phyloP scores from a whole-genome alignment of 2,888 invertebrate genomes.

The Choreutis nemorana region DNA sequence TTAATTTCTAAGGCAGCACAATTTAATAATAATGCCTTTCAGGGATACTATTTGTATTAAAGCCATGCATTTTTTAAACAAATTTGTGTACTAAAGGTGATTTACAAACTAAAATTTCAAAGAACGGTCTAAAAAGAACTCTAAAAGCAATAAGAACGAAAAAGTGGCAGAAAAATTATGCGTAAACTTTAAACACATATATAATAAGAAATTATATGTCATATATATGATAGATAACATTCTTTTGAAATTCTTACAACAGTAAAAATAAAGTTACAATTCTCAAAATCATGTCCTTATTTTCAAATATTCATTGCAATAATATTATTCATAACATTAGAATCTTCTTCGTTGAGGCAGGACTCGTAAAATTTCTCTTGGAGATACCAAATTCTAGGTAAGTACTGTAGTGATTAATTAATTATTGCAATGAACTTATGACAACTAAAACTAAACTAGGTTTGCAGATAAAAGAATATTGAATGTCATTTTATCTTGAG shows the following conservation, averaged over 20 bases:
- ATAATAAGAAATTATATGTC: conserved; percentile 21
- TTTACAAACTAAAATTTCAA: conserved; percentile 12
- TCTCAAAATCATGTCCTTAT: conserved; percentile 41
- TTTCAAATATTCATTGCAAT: conserved; percentile 33
- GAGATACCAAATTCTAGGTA: conserved; percentile 4
- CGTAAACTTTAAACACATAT: conserved; percentile 26
- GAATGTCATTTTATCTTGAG: conserved; percentile 7
- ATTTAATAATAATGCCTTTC: too few relatives aligned
- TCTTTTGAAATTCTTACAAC: conserved; percentile 49
- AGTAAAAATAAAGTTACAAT: conserved; percentile 28
- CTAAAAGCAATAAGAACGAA: conserved; percentile 14
- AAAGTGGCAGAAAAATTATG: conserved; percentile 24
- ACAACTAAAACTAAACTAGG: conserved; percentile 18
- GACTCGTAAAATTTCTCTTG: conserved; percentile 3
- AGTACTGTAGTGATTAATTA: conserved; percentile 7
- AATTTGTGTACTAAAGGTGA: conserved; percentile 5
- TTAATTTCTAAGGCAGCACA: too few relatives aligned
- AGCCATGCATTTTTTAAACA: conserved; percentile 12
- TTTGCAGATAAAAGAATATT: conserved; percentile 1
- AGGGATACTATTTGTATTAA: not conserved
- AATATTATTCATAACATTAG: conserved; percentile 15
- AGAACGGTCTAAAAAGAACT: conserved; percentile 5
- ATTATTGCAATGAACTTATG: conserved; percentile 29
- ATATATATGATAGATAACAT: conserved; percentile 50
- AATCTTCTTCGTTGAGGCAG: conserved; percentile 7